phyloP scores from a whole-genome alignment of 2,797 vertebrate genomes.

The Yasuhikotakia modesta region DNA sequence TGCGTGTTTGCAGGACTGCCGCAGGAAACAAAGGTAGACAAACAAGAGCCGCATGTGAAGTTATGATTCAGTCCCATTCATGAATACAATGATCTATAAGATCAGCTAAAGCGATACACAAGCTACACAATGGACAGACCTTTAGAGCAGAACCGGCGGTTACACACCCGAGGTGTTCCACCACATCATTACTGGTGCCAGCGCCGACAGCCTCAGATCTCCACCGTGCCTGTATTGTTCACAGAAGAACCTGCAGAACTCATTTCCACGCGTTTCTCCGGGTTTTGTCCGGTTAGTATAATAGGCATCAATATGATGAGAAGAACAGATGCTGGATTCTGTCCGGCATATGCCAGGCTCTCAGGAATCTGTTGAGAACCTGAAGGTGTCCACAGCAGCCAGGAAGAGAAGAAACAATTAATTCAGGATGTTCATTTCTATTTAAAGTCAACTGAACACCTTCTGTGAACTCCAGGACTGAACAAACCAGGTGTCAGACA shows the following conservation, averaged over 20 bases:
- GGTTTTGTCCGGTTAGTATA: constrained; percentile 67
- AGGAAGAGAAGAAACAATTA: constrained; percentile 53
- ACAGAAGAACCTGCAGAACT: constrained; percentile 50
- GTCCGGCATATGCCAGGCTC: constrained; percentile 52
- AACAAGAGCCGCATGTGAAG: background rate
- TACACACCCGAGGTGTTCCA: constrained; percentile 26
- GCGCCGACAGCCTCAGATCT: constrained; percentile 17
- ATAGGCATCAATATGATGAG: constrained; percentile 68
- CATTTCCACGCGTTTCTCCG: constrained; percentile 67
- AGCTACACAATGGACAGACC: constrained; percentile 46
- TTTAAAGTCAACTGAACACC: constrained; percentile 44
- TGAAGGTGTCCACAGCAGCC: constrained; percentile 39
- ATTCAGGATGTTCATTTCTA: constrained; percentile 49
- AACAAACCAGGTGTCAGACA: constrained; percentile 30
- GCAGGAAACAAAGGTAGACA: background rate
- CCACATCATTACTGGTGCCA: constrained; percentile 22
- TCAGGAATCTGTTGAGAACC: constrained; percentile 25
- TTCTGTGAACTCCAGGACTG: constrained; percentile 20
- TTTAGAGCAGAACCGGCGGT: constrained; percentile 24
- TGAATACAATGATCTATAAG: constrained; percentile 27
- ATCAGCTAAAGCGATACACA: constrained; percentile 5
- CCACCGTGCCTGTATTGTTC: constrained; percentile 66
- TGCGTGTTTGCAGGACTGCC: background rate
- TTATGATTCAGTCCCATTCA: constrained; percentile 34
- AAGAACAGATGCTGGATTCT: constrained; percentile 72